Conservation (phyloP, 2,888 invertebrate genomes). For the Drosophila macrospina region DNA sequence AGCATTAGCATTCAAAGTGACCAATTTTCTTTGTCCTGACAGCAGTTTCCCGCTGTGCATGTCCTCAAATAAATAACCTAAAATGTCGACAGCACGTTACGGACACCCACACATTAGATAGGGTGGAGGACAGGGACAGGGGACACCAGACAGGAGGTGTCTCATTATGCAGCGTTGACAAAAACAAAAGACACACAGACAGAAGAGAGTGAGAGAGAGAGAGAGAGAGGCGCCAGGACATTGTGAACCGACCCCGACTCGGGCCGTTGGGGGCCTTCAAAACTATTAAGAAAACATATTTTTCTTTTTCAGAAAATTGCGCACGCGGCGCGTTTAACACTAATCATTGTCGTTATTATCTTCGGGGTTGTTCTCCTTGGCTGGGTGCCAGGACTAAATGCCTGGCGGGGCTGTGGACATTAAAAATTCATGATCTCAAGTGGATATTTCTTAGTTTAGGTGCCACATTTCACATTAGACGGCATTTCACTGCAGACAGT, state of each 20-base stretch:
- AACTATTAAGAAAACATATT: slow-evolving; percentile 77
- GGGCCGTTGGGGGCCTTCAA: slow-evolving; percentile 27
- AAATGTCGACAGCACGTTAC: slow-evolving; percentile 66
- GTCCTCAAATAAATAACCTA: slow-evolving; percentile 63
- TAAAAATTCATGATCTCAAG: slow-evolving; percentile 82
- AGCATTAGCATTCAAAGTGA: slow-evolving; percentile 33
- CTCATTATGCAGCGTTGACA: slow-evolving; percentile 79
- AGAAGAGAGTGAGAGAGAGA: neutral
- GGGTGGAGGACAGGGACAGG: too few relatives aligned
- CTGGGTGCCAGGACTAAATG: slow-evolving; percentile 46
- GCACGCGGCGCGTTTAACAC: slow-evolving; percentile 72
- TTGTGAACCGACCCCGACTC: slow-evolving; percentile 6
- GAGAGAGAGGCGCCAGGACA: slow-evolving; percentile 58
- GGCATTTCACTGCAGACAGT: slow-evolving; percentile 44
- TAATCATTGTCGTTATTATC: slow-evolving; percentile 75
- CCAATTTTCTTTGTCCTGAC: slow-evolving; percentile 29
- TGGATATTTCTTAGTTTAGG: slow-evolving; percentile 62
- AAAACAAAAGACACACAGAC: slow-evolving; percentile 45
- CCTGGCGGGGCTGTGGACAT: slow-evolving; percentile 44
- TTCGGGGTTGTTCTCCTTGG: slow-evolving; percentile 32
- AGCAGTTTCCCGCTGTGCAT: slow-evolving; percentile 57
- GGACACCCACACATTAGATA: slow-evolving; percentile 35
- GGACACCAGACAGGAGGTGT: slow-evolving; percentile 12
- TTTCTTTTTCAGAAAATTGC: slow-evolving; percentile 56
- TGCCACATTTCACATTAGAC: slow-evolving; percentile 64